Percentiles rank a stretch among this genome's conserved stretches.
phyloP scores from a whole-genome alignment of 2,797 vertebrate genomes.

The Phataginus tricuspis region DNA sequence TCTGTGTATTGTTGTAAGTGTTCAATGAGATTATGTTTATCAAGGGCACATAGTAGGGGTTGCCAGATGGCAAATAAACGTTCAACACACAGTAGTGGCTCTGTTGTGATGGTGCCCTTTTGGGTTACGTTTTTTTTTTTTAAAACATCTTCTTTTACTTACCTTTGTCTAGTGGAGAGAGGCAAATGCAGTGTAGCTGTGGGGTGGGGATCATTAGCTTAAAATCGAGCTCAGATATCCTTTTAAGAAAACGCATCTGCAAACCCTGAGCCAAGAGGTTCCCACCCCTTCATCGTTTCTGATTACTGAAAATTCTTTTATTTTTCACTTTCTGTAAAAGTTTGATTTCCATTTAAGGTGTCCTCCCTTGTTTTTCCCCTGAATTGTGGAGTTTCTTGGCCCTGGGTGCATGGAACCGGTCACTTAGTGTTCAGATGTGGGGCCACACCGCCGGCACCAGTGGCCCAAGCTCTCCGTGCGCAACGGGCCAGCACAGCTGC shows the following conservation, averaged over 20 bases:
- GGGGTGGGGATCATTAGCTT: not conserved
- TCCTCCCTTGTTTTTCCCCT: constrained; percentile 22
- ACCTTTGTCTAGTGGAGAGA: not conserved
- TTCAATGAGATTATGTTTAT: not conserved
- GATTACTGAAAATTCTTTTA: constrained; percentile 43
- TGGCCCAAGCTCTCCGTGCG: not conserved
- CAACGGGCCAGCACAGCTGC: constrained; percentile 32
- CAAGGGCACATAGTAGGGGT: not conserved
- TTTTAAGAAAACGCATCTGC: not conserved
- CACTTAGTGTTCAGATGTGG: constrained; percentile 2
- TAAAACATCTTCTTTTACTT: not conserved
- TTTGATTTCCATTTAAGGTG: constrained; percentile 46
- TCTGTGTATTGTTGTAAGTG: not conserved
- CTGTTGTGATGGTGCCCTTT: not conserved
- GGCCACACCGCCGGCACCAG: not conserved
- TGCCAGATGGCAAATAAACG: not conserved
- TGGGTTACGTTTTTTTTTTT: not conserved
- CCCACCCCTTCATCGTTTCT: not conserved
- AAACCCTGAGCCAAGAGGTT: not conserved
- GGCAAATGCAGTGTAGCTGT: not conserved
- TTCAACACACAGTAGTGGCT: not conserved
- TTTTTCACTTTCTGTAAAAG: constrained; percentile 38
- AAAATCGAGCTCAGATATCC: not conserved
- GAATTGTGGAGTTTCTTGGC: constrained; percentile 47
- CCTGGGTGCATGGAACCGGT: not conserved